These are phyloP conservation scores for Otis tarda DNA, from an alignment of 2,113 vertebrate genomes.

Conservation along the genomic window DNA sequence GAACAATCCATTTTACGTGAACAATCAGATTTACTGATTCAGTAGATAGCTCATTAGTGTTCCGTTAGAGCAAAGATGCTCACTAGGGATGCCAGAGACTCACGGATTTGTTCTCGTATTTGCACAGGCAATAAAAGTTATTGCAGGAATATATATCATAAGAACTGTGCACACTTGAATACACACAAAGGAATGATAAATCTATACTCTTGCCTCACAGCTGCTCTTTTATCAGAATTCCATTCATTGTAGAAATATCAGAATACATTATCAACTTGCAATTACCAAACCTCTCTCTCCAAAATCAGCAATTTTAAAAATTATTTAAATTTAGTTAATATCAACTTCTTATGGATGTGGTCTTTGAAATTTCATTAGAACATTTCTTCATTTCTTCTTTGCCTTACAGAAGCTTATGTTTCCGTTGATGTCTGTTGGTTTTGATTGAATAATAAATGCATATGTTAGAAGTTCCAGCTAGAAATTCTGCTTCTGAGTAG, in stretches of 20 bases:
- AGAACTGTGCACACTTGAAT: background rate
- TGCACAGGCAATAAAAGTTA: constrained; percentile 8
- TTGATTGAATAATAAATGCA: background rate
- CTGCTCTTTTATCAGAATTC: background rate
- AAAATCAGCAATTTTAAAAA: background rate
- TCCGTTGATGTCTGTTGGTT: background rate
- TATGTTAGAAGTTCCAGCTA: background rate
- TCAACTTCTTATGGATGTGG: background rate
- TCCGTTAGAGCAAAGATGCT: constrained; percentile 35
- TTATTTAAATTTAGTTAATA: background rate
- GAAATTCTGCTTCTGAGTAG: background rate
- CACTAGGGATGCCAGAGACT: background rate
- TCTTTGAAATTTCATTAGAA: background rate
- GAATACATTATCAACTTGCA: background rate
- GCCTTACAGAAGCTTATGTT: background rate
- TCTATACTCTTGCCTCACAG: background rate
- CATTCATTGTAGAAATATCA: background rate
- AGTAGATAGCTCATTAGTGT: constrained; percentile 17
- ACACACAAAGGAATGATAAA: constrained; percentile 1
- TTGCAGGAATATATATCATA: background rate
- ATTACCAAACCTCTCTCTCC: background rate
- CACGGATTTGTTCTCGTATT: background rate
- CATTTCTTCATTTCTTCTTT: background rate
- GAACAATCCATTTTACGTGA: constrained; percentile 49
- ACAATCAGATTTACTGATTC: constrained; percentile 57